Evolutionary conservation across 2,113 vertebrate genomes (phyloP).

Genomic region (Takifugu bimaculatus): DNA sequence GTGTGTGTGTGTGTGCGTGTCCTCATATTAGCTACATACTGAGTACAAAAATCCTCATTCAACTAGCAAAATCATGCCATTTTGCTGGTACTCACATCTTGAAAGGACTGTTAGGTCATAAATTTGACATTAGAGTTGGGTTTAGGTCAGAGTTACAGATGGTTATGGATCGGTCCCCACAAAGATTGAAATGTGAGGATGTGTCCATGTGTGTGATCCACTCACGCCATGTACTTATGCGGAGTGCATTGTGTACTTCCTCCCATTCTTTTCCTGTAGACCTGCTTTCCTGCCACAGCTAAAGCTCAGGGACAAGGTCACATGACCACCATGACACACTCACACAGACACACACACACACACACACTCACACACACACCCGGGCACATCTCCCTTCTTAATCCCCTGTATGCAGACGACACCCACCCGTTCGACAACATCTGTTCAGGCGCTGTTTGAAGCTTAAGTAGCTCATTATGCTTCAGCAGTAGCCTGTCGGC

Average conservation of each 20-base stretch:
- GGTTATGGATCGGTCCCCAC: no score
- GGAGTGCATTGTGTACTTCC: conserved; percentile 56
- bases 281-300: conserved; percentile 40
- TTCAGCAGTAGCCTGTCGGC: no score
- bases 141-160: conserved; percentile 12
- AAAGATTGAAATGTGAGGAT: conserved; percentile 24
- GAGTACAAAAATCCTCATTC: no score
- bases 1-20: no score
- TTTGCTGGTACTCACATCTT: no score
- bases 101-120: no score
- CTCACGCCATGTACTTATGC: conserved; percentile 37
- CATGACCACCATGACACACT: conserved; percentile 15
- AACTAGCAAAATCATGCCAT: no score
- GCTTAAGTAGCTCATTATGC: no score
- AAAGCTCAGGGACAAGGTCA: conserved; percentile 40
- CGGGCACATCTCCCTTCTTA: conserved; percentile 23
- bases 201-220: conserved; percentile 42
- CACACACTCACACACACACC: conserved; percentile 3
- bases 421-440: conserved; percentile 22
- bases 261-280: conserved; percentile 48
- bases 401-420: conserved; percentile 31
- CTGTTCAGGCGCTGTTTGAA: not conserved
- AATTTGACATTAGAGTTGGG: no score
- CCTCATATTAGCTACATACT: no score
- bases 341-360: conserved; percentile 13